Evolutionary conservation across 2,113 vertebrate species (phyloP).

Genomic region (Lasiurus borealis): DNA sequence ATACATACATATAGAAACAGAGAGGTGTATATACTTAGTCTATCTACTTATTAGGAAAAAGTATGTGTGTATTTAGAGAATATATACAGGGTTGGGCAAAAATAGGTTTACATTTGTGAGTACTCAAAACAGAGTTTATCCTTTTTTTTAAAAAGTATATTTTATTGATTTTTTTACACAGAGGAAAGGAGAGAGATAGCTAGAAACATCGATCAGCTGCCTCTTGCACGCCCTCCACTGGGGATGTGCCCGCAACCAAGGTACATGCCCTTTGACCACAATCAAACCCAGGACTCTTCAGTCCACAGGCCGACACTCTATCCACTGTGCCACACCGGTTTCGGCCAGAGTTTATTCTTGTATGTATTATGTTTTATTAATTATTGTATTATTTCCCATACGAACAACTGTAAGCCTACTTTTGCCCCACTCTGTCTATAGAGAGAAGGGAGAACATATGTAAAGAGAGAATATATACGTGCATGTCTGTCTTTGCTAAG

Average conservation of each 20-base stretch:
- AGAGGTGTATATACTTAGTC: background rate
- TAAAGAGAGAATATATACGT: background rate
- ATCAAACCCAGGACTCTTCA: too few species aligned
- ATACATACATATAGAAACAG: background rate
- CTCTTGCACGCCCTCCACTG: too few species aligned
- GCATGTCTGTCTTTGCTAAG: background rate
- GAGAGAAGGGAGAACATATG: background rate
- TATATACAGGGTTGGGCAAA: background rate
- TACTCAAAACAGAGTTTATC: background rate
- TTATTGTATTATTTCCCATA: background rate
- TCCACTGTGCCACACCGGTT: too few species aligned
- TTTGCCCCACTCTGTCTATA: background rate
- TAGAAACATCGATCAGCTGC: too few species aligned
- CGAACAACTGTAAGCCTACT: background rate
- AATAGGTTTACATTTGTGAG: background rate
- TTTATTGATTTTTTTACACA: too few species aligned
- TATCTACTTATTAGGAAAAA: background rate
- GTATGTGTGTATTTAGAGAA: background rate
- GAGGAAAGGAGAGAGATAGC: too few species aligned
- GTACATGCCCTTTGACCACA: too few species aligned
- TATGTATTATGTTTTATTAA: background rate
- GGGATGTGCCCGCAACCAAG: too few species aligned
- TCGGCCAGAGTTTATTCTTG: background rate
- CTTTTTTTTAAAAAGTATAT: background rate
- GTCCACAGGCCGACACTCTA: too few species aligned